Base-by-base conservation (phyloP, 2,797 vertebrate genomes). In the Eulemur coronatus region DNA sequence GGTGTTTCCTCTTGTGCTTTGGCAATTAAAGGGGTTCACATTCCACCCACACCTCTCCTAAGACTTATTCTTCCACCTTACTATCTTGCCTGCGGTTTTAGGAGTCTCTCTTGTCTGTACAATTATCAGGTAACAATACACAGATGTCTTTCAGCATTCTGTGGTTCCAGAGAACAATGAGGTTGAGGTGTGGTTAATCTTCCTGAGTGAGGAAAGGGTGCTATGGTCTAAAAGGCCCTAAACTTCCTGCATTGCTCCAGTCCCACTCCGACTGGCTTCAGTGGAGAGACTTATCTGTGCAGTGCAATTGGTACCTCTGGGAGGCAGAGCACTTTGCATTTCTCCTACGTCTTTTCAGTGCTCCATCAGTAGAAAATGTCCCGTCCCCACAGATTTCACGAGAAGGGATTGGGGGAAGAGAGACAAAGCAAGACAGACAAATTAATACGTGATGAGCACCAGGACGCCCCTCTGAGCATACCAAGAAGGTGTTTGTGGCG, bases 391-490 rank as follows among this genome's bases (percentile, higher is more conserved):
- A 95, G 89, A 89, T 57, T 91, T 67, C 91, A 95, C 85, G 78
- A 97, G 92, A 95, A 96, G 76, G 84, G 78, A 33, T 48, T 96
- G 63, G 96, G 78, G 52, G 95, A 93, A 96, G 65, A 97, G 79
- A 79, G 24, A 97, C 96, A 98, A 96, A 97, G 96, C 91, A 13
- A 97, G 96, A 98, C 97, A 97, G 89, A 98, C 97, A 96, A 72
- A 89, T 70, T 76, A 95, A 52, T 65, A 87, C 97, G 76, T 86
- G 75, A 96, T 24, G 97, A 98, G 90, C 96, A 97, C 96, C 81
- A 46, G 94, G 97, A 92, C 72, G 94, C n/a, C 96, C 93, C 82
- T 98, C 67, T 90, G 95, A 98, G 97, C 97, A 98, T 33, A 88
- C 87, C 90, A 92, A 97, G 87, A 97, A 96, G 96, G 97, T 48